Base-by-base conservation (phyloP, 2,888 invertebrate species). In the Amphipyra tragopoginis region DNA sequence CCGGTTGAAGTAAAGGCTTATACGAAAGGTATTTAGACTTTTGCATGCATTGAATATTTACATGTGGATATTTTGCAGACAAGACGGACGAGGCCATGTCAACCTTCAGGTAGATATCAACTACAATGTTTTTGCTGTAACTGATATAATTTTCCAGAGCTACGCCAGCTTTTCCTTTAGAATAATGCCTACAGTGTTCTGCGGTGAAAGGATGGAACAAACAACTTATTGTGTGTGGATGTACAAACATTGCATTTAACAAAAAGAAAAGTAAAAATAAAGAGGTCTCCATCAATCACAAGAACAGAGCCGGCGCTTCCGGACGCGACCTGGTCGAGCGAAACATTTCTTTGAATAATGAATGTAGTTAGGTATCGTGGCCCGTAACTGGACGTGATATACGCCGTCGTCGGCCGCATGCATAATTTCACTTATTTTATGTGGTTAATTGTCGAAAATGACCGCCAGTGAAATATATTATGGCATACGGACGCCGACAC, bases 391-490 rank as follows among this genome's bases (percentile, higher is more conserved):
- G 94, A 94, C 94, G 94, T 94, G 94, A 94, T 94, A 94, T 94
- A 94, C 93, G 91, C 91, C 94, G 93, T 94, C 93, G 93, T 90
- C 92, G 93, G 86, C 93, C 90, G 94, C 93, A 94, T 94, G 94
- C 94, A 94, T 94, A 94, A 94, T 94, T 94, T 93, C 91, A 94
- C 94, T 94, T 94, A 94, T 93, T 94, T 94, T 93, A 94, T 94
- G 94, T 93, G 93, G 94, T 94, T 94, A 94, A 94, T 94, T 94
- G 94, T 94, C 94, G 94, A 94, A 94, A 94, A 94, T 94, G 94
- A 94, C 94, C 93, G 91, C 92, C 77, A 88, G 92, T 92, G 90
- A 94, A 94, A 94, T 94, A 94, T 92, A 93, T 93, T 93, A 92
- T 86, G 85, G 87, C 84, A 88, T 86, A 88, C 87, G 88, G 85